These are phyloP conservation scores for Pantherophis vulpinus DNA, from an alignment of 2,797 vertebrate genomes.

Conservation along the genomic window DNA sequence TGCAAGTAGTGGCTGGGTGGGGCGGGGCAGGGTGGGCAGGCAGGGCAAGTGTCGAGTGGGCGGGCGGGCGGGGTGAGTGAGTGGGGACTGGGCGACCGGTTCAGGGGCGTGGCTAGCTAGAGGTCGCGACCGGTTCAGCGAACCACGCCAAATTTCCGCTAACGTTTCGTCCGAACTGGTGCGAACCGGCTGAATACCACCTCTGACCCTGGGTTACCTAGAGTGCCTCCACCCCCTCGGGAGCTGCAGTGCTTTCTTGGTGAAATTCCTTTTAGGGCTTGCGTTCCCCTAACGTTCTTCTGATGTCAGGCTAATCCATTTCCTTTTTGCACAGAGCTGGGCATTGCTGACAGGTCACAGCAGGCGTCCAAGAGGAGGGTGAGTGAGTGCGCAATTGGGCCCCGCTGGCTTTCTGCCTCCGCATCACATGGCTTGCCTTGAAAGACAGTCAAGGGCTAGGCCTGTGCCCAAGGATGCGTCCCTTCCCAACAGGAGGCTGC, in stretches of 20 bases:
- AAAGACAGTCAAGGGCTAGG: not conserved
- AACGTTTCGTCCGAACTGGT: too few species aligned
- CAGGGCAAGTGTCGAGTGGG: too few species aligned
- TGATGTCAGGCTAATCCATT: not conserved
- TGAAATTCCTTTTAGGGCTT: not conserved
- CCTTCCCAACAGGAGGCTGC: not conserved
- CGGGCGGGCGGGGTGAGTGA: too few species aligned
- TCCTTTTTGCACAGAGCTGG: not conserved
- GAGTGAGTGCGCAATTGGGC: not conserved
- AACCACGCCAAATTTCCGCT: too few species aligned
- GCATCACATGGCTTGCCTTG: not conserved
- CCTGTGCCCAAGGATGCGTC: not conserved
- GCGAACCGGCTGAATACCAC: too few species aligned
- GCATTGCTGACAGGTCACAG: not conserved
- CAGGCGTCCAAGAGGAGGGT: not conserved
- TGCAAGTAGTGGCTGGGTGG: too few species aligned
- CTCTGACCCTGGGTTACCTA: too few species aligned
- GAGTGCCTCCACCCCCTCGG: not conserved
- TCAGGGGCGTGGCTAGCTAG: too few species aligned
- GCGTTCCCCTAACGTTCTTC: not conserved
- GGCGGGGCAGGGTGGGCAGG: too few species aligned
- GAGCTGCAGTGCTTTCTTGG: not conserved
- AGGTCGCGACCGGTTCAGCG: too few species aligned
- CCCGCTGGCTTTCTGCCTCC: not conserved
- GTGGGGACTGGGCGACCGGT: too few species aligned